Evolutionary conservation across 2,888 invertebrate genomes (phyloP).

Genomic region (Ophion ellenae): DNA sequence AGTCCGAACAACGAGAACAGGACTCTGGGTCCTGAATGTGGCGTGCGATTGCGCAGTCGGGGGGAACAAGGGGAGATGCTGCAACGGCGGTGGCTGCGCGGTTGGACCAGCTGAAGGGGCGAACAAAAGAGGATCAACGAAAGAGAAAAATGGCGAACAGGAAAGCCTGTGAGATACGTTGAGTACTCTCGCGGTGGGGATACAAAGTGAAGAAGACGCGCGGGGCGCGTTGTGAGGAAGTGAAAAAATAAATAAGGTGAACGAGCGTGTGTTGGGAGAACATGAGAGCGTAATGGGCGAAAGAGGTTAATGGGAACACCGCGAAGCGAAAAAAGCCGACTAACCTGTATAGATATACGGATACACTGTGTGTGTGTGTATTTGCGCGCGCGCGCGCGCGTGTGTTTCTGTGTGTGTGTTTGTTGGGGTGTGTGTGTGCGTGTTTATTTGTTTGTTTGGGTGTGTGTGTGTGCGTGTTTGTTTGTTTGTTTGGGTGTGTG

Average conservation of each 20-base stretch:
- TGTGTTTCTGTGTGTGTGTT: no score
- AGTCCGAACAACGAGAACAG: slow-evolving; percentile 23
- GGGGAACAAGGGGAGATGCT: slow-evolving; percentile 25
- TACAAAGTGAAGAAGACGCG: slow-evolving; percentile 41
- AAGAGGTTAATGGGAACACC: slow-evolving; percentile 69
- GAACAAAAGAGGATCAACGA: slow-evolving; percentile 54
- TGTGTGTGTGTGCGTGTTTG: no score
- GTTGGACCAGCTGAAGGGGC: slow-evolving; percentile 15
- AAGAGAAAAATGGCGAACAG: slow-evolving; percentile 28
- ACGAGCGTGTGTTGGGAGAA: slow-evolving; percentile 63
- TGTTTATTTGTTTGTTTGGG: no score
- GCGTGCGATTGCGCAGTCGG: slow-evolving; percentile 55
- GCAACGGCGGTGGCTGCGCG: slow-evolving; percentile 21
- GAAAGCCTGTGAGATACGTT: slow-evolving; percentile 47
- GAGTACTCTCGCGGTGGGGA: slow-evolving; percentile 42
- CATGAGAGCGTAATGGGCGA: slow-evolving; percentile 63
- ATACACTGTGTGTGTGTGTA: not conserved
- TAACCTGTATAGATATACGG: slow-evolving; percentile 45
- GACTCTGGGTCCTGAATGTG: slow-evolving; percentile 48
- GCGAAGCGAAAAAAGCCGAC: slow-evolving; percentile 64
- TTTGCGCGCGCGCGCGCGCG: no score
- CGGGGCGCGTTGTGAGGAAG: slow-evolving; percentile 44
- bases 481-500: no score
- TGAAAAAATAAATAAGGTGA: slow-evolving; percentile 67
- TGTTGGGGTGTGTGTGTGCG: no score